Base-by-base conservation (phyloP, 2,888 invertebrate species). In the Pseudanteris insignis region DNA sequence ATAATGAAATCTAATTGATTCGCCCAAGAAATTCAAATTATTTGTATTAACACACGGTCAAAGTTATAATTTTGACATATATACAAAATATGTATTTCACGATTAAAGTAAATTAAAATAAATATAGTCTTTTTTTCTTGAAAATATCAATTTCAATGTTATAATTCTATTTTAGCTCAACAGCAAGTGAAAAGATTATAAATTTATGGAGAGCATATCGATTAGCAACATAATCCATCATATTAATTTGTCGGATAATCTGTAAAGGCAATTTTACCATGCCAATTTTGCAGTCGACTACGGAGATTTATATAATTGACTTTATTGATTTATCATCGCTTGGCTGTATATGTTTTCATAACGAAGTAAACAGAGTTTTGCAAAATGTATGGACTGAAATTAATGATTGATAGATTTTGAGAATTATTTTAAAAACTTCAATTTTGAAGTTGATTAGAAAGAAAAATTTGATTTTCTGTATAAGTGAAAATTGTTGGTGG, bases 141-240 rank as follows among this genome's bases (percentile, higher is more conserved):
- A 21, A 3, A 21, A 21, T 21, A 3, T 21, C 7, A 5, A 21
- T 7, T 3, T 3, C 7, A 21, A 7, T 21, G 7, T 21, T 21
- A 21, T 21, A 21, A 7, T 21, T 21, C 7, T 21, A 24, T 34
- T 21, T 7, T 9, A 24, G 18, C 21, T 10, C 2, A 25, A 25
- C 24, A 34, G 12, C 5, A 11, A 10, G 33, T n/a, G 10, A 38
- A 38, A 28, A 28, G 26, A 38, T 28, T 28, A 28, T 6, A 38
- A 14, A 15, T 28, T 14, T 13, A 29, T 18, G 10, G 29, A 29
- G 8, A 18, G 29, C 6, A 14, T 38, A 38, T 38, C 14, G 25
- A 38, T 38, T 26, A n/a, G n/a, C n/a, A n/a, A n/a, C 5, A 26
- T 26, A 38, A 38, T 40, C 15, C 40, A 15, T 28, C 40, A 29